Evolutionary conservation across 2,797 vertebrate genomes (phyloP).

Genomic region (Chanos chanos): DNA sequence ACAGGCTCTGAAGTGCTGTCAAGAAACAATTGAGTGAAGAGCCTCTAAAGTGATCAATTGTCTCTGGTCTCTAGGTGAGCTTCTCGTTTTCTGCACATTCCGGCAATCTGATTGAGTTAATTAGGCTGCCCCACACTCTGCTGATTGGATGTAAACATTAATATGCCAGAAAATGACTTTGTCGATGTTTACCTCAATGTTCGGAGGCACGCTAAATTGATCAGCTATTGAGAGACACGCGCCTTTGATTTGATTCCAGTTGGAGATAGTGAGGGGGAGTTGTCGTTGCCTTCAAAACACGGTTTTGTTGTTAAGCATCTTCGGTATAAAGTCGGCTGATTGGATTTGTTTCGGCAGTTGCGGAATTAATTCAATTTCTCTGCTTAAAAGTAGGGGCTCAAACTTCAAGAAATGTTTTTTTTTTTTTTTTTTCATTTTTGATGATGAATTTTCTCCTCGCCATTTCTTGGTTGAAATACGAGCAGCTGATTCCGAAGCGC

Average conservation of each 20-base stretch:
- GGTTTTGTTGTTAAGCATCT: slow-evolving; percentile 36
- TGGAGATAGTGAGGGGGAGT: slow-evolving; percentile 41
- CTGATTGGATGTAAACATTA: slow-evolving; percentile 79
- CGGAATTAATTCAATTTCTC: slow-evolving; percentile 50
- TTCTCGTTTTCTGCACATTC: slow-evolving; percentile 69
- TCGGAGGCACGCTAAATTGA: slow-evolving; percentile 62
- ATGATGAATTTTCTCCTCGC: slow-evolving; percentile 44
- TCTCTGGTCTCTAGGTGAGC: slow-evolving; percentile 61
- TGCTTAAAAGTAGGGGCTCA: slow-evolving; percentile 48
- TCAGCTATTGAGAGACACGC: slow-evolving; percentile 56
- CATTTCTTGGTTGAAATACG: slow-evolving; percentile 53
- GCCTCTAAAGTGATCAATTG: slow-evolving; percentile 72
- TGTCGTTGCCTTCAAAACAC: slow-evolving; percentile 12
- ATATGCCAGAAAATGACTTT: slow-evolving; percentile 74
- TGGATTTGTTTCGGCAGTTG: slow-evolving; percentile 51
- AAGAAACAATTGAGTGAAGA: slow-evolving; percentile 71
- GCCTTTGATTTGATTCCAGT: slow-evolving; percentile 58
- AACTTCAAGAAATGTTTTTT: slow-evolving; percentile 45
- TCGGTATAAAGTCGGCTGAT: slow-evolving; percentile 35
- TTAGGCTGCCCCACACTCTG: slow-evolving; percentile 66
- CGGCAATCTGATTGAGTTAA: slow-evolving; percentile 71
- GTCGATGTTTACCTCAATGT: slow-evolving; percentile 66
- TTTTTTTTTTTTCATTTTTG: too few relatives aligned
- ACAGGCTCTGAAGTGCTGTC: slow-evolving; percentile 70
- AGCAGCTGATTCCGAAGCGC: slow-evolving; percentile 36